Evolutionary conservation across 2,888 invertebrate genomes (phyloP), one percentile per base, ranked within the genome.

Genomic region (Nomada lathburiana): DNA sequence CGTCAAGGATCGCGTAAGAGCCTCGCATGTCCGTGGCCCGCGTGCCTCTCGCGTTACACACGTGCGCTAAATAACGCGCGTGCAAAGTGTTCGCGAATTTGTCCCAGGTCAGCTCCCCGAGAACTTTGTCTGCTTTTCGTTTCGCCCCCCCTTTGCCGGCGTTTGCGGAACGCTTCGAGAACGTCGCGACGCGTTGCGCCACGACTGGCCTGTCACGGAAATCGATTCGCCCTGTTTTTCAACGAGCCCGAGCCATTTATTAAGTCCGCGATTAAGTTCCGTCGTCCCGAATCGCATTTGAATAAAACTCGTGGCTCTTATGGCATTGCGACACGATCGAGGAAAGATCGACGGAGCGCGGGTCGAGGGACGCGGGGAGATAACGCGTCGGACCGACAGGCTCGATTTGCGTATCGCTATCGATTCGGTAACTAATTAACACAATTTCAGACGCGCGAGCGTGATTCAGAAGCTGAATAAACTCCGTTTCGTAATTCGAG

Each of bases 361-460:
- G 36, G 36, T 36, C 36, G 36, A 7, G 9, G 36, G 36, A 7
- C 29, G 29, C 7, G 18, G 1, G 18, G 9, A 13, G 16, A 11
- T 11, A 16, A 29, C 47, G 26, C 13, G 36, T 4, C 0, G 7
- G 18, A n/a, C 3, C 3, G 67, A 10, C 16, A 36, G 2, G 42
- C 4, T 13, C 20, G 2, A 26, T 16, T 7, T 1, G n/a, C 26
- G 18, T 42, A 13, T 44, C 20, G 20, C n/a, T 53, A 44, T 76
- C 65, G 70, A 76, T 80, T 57, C 71, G 18, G 3, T 50, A 16
- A 52, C 67, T 72, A 80, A 80, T 80, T 80, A 80, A 73, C 72
- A 59, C 72, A 59, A 63, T 79, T 80, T 57, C 79, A 68, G 18
- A n/a, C 23, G 44, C 18, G 67, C 78, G 50, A 53, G 64, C 65